Evolutionary conservation across 2,797 vertebrate species (phyloP), one percentile per base, ranked within the genome.

Genomic region (Sphaeramia orbicularis): DNA sequence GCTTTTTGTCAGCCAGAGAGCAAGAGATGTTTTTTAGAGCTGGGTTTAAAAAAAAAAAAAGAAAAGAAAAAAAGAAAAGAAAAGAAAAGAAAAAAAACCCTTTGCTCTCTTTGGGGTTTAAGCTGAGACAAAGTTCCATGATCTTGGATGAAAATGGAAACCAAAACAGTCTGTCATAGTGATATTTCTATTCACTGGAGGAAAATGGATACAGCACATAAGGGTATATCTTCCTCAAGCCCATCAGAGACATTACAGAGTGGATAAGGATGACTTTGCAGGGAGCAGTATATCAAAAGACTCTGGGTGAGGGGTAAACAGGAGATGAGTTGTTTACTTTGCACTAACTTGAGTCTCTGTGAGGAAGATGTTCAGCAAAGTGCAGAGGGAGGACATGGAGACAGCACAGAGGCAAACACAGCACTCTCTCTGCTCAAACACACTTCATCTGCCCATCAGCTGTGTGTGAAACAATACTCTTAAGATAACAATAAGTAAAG

Each of bases 11-110:
- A 83, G 57, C 52, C 10, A 50, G 66, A 76, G 76, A 59, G 63
- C 63, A 68, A 58, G 56, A 83, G 64, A 85, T 89, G 87, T 84
- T 85, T 88, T 89, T 81, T 72, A 89, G 81, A 82, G 82, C 56
- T 35, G 65, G 75, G 63, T 68, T 87, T 86, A 44, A 51, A 65
- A 82, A 62, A 35, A 21, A 38, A 16, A 24, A 38, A 63, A n/a
- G n/a, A n/a, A n/a, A n/a, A n/a, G n/a, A 35, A 58, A 47, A 42
- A 36, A 11, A 48, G n/a, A n/a, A n/a, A n/a, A n/a, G n/a, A n/a
- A n/a, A n/a, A n/a, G n/a, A n/a, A n/a, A n/a, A n/a, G n/a, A n/a
- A n/a, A n/a, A n/a, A n/a, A n/a, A n/a, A n/a, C n/a, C n/a, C n/a
- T 65, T 30, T 21, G 61, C 60, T 53, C 3, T 68, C 53, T 70